Base-by-base conservation (phyloP, 2,113 vertebrate species). In the Hemicordylus capensis region DNA sequence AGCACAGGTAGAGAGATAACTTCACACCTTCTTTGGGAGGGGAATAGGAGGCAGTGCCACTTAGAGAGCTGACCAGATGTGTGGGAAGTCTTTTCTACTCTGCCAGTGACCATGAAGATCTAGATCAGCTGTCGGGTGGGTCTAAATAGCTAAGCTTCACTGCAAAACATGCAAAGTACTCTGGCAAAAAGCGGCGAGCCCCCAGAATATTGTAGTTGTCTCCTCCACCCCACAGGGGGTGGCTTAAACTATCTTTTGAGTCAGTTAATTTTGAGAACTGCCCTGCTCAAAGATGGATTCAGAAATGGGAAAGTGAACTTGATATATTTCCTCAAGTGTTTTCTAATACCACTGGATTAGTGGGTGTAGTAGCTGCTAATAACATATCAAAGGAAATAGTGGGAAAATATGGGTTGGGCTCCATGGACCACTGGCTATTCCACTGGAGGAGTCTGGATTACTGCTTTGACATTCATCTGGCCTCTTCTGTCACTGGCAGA, bases 151-250 rank as follows among this genome's bases (percentile, higher is more conserved):
- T 17, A 54, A 2, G 51, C 51, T 54, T 54, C 51, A 54, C 17
- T 15, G 39, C 17, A n/a, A 14, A 14, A 28, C 22, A 26, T 51
- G 9, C 37, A n/a, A n/a, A n/a, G n/a, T 12, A 8, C 48, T 51
- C 48, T 51, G 48, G 48, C 6, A 51, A 51, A 51, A 6, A 51
- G 48, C 48, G n/a, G n/a, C n/a, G n/a, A n/a, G n/a, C n/a, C n/a
- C n/a, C 1, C 26, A 67, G 51, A 80, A 46, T 0, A 19, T 0
- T 0, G 9, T 0, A 54, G 12, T 17, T 54, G 31, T 20, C 31
- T 44, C 1, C 37, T 39, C 11, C 19, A 44, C 39, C 61, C 59
- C 28, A 31, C 39, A 44, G 56, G 61, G n/a, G 8, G 56, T 61
- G 42, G 1, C 5, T 20, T 17, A 8, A n/a, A 31, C 15, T n/a